These are phyloP conservation scores for Zaprionus nigranus DNA, from an alignment of 1,140 invertebrate species.

Conservation along the genomic window DNA sequence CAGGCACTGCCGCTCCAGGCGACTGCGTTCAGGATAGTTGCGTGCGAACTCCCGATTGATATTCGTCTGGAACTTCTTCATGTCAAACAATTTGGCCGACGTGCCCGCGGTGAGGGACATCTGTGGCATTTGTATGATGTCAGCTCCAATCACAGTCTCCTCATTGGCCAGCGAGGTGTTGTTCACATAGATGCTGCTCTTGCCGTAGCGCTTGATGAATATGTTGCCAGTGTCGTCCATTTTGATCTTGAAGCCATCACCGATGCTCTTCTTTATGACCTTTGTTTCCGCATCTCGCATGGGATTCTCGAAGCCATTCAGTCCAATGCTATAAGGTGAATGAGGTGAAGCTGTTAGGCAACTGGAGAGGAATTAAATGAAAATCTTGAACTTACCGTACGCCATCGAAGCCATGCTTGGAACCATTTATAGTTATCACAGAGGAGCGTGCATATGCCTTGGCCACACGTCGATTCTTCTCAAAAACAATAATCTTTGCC, in stretches of 20 bases:
- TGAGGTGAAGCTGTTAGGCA: neutral
- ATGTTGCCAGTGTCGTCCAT: slow-evolving; percentile 98
- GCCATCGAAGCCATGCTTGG: slow-evolving; percentile 97
- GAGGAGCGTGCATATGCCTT: slow-evolving; percentile 97
- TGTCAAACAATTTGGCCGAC: slow-evolving; percentile 97
- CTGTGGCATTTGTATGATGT: slow-evolving; percentile 93
- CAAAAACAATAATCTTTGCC: slow-evolving; percentile 98
- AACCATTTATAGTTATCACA: slow-evolving; percentile 96
- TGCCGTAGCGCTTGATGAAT: slow-evolving; percentile 95
- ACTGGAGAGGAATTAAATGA: neutral
- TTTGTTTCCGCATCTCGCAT: slow-evolving; percentile 96
- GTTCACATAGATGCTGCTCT: slow-evolving; percentile 95
- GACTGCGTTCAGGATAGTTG: slow-evolving; percentile 93
- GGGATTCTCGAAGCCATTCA: slow-evolving; percentile 97
- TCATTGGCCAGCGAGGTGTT: slow-evolving; percentile 91
- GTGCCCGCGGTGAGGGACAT: slow-evolving; percentile 94
- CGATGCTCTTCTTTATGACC: slow-evolving; percentile 95
- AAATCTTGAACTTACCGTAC: slow-evolving; percentile 90
- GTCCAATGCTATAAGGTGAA: slow-evolving; percentile 89
- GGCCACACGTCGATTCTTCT: slow-evolving; percentile 95
- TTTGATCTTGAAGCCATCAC: slow-evolving; percentile 97
- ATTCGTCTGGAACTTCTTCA: slow-evolving; percentile 98
- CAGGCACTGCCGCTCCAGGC: slow-evolving; percentile 95
- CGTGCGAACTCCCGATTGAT: slow-evolving; percentile 94
- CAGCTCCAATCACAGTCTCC: slow-evolving; percentile 94